These are phyloP conservation scores for Brachyptera risi DNA, from an alignment of 2,888 invertebrate genomes.

Conservation along the genomic window DNA sequence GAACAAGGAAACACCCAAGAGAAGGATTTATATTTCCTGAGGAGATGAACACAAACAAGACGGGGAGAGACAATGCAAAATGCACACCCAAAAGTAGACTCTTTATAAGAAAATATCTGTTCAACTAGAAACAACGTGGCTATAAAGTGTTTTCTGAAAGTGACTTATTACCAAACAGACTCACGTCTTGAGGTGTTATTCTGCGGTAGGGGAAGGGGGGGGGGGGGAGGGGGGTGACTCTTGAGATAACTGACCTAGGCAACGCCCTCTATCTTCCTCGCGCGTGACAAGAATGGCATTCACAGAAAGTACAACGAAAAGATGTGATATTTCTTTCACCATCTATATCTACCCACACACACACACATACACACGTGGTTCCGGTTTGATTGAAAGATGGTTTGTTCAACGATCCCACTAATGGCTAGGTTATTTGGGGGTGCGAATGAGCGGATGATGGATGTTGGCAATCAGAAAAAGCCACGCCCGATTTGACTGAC, in stretches of 20 bases:
- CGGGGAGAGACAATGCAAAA: background rate
- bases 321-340: background rate
- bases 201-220: background rate
- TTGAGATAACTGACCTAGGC: background rate
- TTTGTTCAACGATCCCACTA: too few species aligned
- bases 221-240: background rate
- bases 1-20: background rate
- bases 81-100: too few species aligned
- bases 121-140: too few species aligned
- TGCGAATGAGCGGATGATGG: too few species aligned
- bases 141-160: background rate
- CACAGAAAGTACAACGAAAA: background rate
- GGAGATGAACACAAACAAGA: background rate
- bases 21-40: background rate
- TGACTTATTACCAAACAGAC: background rate
- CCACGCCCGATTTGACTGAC: too few species aligned
- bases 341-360: too few species aligned
- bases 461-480: too few species aligned
- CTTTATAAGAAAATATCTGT: too few species aligned
- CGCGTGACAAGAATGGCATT: background rate
- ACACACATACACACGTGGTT: too few species aligned
- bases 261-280: background rate
- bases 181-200: background rate
- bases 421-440: too few species aligned
- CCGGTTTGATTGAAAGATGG: too few species aligned